phyloP scores from a whole-genome alignment of 2,113 vertebrate genomes.

The Nipponia nippon region DNA sequence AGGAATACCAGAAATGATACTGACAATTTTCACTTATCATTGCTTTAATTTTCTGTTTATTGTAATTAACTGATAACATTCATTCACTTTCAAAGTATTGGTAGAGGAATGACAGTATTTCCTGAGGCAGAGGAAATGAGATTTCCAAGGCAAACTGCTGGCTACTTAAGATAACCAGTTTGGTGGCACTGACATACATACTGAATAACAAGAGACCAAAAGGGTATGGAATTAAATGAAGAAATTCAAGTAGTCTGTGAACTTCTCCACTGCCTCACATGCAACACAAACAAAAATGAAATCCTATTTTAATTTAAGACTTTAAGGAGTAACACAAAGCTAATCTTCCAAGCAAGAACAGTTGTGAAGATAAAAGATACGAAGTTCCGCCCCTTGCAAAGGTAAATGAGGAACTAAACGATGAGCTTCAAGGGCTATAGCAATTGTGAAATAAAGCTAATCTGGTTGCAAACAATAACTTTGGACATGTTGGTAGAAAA shows the following conservation, averaged over 20 bases:
- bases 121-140: constrained; percentile 41
- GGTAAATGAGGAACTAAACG: not conserved
- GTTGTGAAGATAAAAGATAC: not conserved
- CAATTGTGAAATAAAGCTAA: not conserved
- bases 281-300: not conserved
- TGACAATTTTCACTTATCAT: not conserved
- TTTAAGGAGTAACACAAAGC: not conserved
- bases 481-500: not conserved
- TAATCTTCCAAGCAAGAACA: not conserved
- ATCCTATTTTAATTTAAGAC: not conserved
- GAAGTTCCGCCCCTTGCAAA: not conserved
- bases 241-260: not conserved
- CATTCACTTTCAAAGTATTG: constrained; percentile 24
- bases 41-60: constrained; percentile 25
- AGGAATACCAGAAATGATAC: not conserved
- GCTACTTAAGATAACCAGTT: constrained; percentile 26
- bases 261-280: not conserved
- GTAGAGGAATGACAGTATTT: constrained; percentile 16
- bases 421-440: not conserved
- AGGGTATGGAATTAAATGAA: not conserved
- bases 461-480: not conserved
- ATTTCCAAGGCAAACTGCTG: constrained; percentile 50
- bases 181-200: not conserved
- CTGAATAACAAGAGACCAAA: not conserved
- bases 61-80: constrained; percentile 60